phyloP scores from a whole-genome alignment of 2,797 vertebrate genomes.

The Dipus sagitta region DNA sequence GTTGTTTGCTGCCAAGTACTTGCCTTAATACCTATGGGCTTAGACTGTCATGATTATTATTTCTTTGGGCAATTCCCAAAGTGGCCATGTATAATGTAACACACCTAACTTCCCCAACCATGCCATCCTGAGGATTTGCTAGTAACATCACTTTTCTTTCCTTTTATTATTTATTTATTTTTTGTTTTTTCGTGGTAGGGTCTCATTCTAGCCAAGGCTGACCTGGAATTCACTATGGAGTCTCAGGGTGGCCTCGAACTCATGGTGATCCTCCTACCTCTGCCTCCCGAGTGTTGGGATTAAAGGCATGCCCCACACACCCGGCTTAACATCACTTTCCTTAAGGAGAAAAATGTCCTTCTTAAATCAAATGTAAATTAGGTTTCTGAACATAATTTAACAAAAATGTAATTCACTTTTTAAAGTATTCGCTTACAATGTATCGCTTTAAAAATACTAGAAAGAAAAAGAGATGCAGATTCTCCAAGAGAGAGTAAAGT shows the following conservation, averaged over 20 bases:
- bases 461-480: too few species aligned
- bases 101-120: conserved; percentile 75
- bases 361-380: conserved; percentile 63
- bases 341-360: conserved; percentile 44
- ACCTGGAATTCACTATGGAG: too few species aligned
- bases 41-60: conserved; percentile 80
- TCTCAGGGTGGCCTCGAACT: too few species aligned
- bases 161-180: too few species aligned
- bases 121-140: conserved; percentile 58
- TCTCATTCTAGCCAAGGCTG: too few species aligned
- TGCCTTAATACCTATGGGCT: conserved; percentile 81
- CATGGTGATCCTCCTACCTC: too few species aligned
- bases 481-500: too few species aligned
- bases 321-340: too few species aligned
- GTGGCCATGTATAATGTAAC: conserved; percentile 86
- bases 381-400: conserved; percentile 62
- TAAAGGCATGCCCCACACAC: too few species aligned
- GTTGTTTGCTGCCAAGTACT: too few species aligned
- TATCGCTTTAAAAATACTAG: not conserved
- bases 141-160: conserved; percentile 43
- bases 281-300: too few species aligned
- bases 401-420: not conserved
- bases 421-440: not conserved
- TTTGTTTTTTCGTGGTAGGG: too few species aligned
- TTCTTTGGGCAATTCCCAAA: conserved; percentile 83